Evolutionary conservation across 1,140 invertebrate species (phyloP).

Genomic region (Colletes gigas): DNA sequence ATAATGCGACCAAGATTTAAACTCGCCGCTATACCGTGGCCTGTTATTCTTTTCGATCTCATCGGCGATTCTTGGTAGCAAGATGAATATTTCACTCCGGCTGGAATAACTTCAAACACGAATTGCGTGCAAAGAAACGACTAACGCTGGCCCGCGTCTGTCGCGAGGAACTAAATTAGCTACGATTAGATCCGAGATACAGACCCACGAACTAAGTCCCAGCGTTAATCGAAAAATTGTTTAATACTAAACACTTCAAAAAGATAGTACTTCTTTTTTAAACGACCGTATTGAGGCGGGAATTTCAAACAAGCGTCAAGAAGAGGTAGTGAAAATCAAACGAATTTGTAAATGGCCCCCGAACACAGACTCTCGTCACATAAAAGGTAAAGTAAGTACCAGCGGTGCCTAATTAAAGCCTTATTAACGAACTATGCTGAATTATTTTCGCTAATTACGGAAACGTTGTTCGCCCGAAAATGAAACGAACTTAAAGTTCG

Average conservation of each 20-base stretch:
- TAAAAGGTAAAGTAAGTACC: no score
- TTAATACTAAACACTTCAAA: background rate
- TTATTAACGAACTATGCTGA: no score
- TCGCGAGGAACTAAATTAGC: background rate
- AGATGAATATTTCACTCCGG: constrained; percentile 23
- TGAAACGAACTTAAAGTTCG: background rate
- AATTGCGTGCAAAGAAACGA: constrained; percentile 31
- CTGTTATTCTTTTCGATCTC: constrained; percentile 14
- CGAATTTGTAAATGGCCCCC: no score
- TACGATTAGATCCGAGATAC: background rate
- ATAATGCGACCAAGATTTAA: constrained; percentile 19
- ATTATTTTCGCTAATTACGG: background rate
- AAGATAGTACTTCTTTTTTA: no score
- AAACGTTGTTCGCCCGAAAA: no score
- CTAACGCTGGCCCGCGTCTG: background rate
- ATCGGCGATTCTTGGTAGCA: background rate
- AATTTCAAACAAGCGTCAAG: no score
- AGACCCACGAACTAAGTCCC: background rate
- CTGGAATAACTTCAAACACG: constrained; percentile 25
- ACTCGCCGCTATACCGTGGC: background rate
- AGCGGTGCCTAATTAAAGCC: no score
- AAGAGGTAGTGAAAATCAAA: no score
- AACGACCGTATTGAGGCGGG: no score
- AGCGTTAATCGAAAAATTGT: no score
- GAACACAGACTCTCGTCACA: no score